phyloP scores from a whole-genome alignment of 92 coral and sea anemone species.

The Plumapathes pennacea region DNA sequence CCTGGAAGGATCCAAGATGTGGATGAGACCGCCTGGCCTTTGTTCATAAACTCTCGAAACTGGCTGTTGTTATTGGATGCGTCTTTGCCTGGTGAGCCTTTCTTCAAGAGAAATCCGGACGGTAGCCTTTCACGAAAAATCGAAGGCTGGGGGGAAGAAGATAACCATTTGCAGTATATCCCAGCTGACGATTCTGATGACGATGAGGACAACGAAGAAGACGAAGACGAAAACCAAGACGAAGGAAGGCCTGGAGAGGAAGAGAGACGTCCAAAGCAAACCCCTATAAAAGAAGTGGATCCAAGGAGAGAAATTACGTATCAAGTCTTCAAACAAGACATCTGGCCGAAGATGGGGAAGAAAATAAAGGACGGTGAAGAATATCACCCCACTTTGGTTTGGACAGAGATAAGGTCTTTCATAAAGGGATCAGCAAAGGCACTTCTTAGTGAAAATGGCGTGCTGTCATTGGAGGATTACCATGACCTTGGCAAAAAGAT shows the following conservation, averaged over 20 bases:
- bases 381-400: slow-evolving; percentile 55
- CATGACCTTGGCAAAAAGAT: slow-evolving; percentile 38
- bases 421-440: slow-evolving; percentile 62
- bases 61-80: slow-evolving; percentile 49
- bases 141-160: slow-evolving; percentile 46
- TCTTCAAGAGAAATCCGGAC: slow-evolving; percentile 36
- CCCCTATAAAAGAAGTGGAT: slow-evolving; percentile 1
- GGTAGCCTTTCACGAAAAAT: slow-evolving; percentile 27
- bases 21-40: slow-evolving; percentile 54
- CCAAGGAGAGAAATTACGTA: slow-evolving; percentile 44
- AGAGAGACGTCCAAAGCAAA: not conserved
- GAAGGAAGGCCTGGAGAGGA: not conserved
- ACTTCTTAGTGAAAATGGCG: slow-evolving; percentile 35
- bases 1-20: slow-evolving; percentile 25
- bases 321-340: slow-evolving; percentile 26
- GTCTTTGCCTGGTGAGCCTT: slow-evolving; percentile 40
- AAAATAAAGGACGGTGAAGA: slow-evolving; percentile 25
- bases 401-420: slow-evolving; percentile 62
- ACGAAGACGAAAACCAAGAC: slow-evolving; percentile 7
- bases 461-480: slow-evolving; percentile 40
- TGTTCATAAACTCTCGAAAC: slow-evolving; percentile 51
- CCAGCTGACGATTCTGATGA: slow-evolving; percentile 12
- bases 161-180: slow-evolving; percentile 14
- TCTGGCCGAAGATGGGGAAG: slow-evolving; percentile 58
- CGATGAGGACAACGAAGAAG: slow-evolving; percentile 19